phyloP scores from a whole-genome alignment of 2,113 vertebrate genomes.

The Scortum barcoo region DNA sequence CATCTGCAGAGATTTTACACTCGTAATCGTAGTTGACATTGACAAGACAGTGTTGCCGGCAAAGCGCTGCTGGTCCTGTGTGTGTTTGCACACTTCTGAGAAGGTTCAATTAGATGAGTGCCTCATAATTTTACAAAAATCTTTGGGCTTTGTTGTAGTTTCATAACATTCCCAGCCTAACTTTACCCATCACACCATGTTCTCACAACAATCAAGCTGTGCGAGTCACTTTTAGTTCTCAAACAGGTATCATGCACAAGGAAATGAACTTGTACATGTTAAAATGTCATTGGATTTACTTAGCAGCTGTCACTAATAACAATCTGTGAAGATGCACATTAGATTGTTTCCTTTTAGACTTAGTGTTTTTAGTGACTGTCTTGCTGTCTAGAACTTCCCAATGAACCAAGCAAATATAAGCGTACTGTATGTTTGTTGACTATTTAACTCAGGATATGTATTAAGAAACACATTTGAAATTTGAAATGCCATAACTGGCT shows the following conservation, averaged over 20 bases:
- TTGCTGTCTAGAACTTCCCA: not conserved
- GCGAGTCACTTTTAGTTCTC: conserved; percentile 9
- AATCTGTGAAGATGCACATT: conserved; percentile 15
- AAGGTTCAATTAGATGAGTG: conserved; percentile 69
- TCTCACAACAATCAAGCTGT: conserved; percentile 18
- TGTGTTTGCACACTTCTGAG: conserved; percentile 55
- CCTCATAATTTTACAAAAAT: conserved; percentile 41
- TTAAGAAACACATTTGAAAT: not conserved
- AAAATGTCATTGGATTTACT: conserved; percentile 24
- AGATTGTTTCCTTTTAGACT: conserved; percentile 16
- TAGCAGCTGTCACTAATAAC: not conserved
- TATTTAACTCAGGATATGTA: not conserved
- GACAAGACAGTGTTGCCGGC: not conserved
- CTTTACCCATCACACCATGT: conserved; percentile 13
- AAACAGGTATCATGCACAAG: conserved; percentile 32
- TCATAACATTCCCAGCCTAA: conserved; percentile 51
- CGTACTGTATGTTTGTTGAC: not conserved
- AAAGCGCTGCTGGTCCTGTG: conserved; percentile 68
- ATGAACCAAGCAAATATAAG: not conserved
- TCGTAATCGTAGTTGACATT: conserved; percentile 3
- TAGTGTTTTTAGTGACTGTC: not conserved
- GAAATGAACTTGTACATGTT: conserved; percentile 32
- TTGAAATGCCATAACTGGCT: not conserved
- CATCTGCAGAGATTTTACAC: conserved; percentile 25
- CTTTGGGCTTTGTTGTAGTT: conserved; percentile 48